Percentiles rank a stretch among this genome's conserved stretches.
Evolutionary conservation across 2,113 vertebrate genomes (phyloP).

Genomic region (Notothenia rossii): DNA sequence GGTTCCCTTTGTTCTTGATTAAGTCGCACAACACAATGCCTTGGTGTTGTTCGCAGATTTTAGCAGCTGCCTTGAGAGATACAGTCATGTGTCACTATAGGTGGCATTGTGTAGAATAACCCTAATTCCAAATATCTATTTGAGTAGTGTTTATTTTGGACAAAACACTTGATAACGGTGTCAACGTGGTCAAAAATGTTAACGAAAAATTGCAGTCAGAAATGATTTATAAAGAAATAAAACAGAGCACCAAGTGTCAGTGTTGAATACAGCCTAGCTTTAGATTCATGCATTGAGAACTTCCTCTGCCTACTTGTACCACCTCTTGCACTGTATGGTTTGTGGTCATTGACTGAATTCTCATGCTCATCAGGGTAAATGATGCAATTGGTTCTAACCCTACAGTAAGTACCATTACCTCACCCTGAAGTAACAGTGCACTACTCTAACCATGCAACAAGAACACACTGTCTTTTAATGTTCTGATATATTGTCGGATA

Average conservation of each 20-base stretch:
- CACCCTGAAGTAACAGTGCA: background rate
- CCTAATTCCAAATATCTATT: too few species aligned
- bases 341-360: slow-evolving; percentile 10
- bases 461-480: background rate
- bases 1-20: background rate
- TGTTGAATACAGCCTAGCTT: background rate
- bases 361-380: slow-evolving; percentile 25
- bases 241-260: background rate
- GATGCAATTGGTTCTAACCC: slow-evolving; percentile 14
- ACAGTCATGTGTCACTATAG: too few species aligned
- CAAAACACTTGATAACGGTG: too few species aligned
- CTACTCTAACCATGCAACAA: background rate
- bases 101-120: too few species aligned
- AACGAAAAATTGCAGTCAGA: background rate
- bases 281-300: background rate
- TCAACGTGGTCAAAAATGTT: background rate
- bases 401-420: background rate
- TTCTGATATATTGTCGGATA: background rate
- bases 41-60: background rate
- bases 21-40: background rate
- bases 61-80: too few species aligned
- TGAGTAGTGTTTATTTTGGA: too few species aligned
- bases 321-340: slow-evolving; percentile 17
- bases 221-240: background rate
- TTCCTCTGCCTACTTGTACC: slow-evolving; percentile 17